Base-by-base conservation (phyloP, 92 coral and sea anemone genomes). In the Metridium senile region DNA sequence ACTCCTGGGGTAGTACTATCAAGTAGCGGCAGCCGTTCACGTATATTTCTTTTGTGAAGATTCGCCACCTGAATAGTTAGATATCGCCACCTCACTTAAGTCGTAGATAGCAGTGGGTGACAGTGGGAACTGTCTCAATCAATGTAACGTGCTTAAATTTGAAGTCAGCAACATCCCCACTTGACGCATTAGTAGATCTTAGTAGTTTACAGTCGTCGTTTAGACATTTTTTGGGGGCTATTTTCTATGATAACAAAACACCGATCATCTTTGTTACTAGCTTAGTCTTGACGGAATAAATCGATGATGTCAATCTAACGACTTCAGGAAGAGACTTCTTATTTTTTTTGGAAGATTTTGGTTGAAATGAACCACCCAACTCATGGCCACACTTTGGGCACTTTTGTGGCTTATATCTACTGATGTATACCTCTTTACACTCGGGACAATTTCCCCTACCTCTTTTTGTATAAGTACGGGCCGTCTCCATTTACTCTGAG, bases 231-330 rank as follows among this genome's bases (percentile, higher is more conserved):
- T 18, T 33, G n/a, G 22, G 17, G 9, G 23, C 26, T 20, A 29
- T 32, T 21, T 28, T 74, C 71, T 30, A 2, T 30, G 72, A 26
- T 30, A 61, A 74, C 71, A 13, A 74, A 59, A 35, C 56, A 74
- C 2, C 79, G 71, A 26, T 74, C 79, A 19, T 74, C 79, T 29
- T 64, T 59, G 45, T 51, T 17, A 43, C 79, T 59, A 21, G 72
- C 58, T n/a, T n/a, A n/a, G n/a, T n/a, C 34, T 51, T 49, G 17
- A 72, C 77, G 9, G 71, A 58, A 22, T 26, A 58, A 26, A 74
- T 25, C 9, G 33, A 27, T 18, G 43, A 11, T 16, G 23, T 16
- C 2, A 57, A 57, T 59, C 58, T 16, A 11, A 33, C 71, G 8
- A 64, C 79, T 17, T 26, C 74, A 17, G 72, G 71, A 32, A 45